Conservation (phyloP, 2,888 invertebrate genomes). For the Spisula subtruncata region DNA sequence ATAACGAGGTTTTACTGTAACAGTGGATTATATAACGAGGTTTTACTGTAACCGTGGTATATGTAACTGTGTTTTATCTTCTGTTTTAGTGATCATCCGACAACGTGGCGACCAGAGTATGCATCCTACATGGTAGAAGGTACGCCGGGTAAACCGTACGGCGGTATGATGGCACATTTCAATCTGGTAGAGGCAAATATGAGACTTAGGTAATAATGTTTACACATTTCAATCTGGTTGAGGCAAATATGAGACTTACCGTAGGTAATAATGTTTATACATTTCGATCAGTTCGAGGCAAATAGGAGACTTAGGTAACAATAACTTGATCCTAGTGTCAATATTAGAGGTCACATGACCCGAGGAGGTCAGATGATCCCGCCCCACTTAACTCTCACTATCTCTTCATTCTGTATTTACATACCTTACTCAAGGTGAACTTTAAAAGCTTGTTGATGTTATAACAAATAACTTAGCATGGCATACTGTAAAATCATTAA, state of each 20-base stretch:
- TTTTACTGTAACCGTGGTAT: neutral
- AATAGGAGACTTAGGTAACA: no score
- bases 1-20: no score
- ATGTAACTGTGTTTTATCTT: no score
- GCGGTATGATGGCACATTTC: conserved; percentile 97
- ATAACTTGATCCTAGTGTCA: neutral
- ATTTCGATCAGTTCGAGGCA: conserved; percentile 99
- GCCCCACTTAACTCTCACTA: no score
- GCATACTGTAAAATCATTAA: no score
- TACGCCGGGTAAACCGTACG: conserved; percentile 96
- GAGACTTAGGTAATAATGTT: conserved; percentile 94
- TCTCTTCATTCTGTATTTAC: no score
- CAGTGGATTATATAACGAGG: no score
- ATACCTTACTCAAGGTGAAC: no score
- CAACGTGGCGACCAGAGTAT: conserved; percentile 97
- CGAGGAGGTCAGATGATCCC: no score
- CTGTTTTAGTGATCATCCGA: conserved; percentile 85
- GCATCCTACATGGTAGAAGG: conserved; percentile 99
- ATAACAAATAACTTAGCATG: no score
- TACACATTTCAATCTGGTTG: conserved; percentile 99
- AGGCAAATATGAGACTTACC: conserved; percentile 98
- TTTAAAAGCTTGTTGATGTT: no score
- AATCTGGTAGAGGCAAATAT: conserved; percentile 99
- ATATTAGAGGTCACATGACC: no score
- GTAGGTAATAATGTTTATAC: conserved; percentile 96